Evolutionary conservation across 2,888 invertebrate genomes (phyloP), one percentile per base, ranked within the genome.

Genomic region (Stenotaenia linearis): DNA sequence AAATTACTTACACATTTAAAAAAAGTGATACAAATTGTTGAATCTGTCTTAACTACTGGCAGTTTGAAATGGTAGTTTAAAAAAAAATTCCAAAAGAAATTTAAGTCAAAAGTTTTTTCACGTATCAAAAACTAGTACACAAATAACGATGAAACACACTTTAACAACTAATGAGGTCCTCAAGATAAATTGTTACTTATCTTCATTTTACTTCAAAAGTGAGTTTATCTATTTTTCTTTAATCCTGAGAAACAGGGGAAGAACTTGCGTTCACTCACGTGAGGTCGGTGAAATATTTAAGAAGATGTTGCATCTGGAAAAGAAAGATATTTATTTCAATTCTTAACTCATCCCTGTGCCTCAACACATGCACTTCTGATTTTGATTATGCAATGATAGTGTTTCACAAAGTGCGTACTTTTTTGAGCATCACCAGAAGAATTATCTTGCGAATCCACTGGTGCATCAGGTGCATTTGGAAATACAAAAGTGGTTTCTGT

Each of bases 401-500:
- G n/a, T n/a, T n/a, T n/a, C n/a, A n/a, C n/a, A n/a, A n/a, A n/a
- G n/a, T 40, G 40, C 40, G 21, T 69, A 69, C 69, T 69, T 69
- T 69, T 69, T 69, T 69, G 69, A 69, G 69, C 69, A 69, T 69
- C 69, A 69, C 69, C 69, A 69, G 69, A 69, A 69, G 69, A 69
- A 69, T 12, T 12, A 25, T 69, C 69, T 69, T 69, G 69, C 2
- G 28, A 69, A 69, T 69, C 69, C 69, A 28, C 69, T 69, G 69
- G 69, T 69, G 69, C 78, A 28, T 78, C 78, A 37, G 78, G 78
- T 61, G 78, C 78, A 21, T 50, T 78, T 15, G 78, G 78, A 78
- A 78, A 78, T 61, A 78, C 56, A 61, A 78, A 78, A 61, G 78
- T 78, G 28, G 78, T 61, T 37, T 78, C 78, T 56, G 37, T 78